Evolutionary conservation across 2,113 vertebrate genomes (phyloP).

Genomic region (Ciconia stormi): DNA sequence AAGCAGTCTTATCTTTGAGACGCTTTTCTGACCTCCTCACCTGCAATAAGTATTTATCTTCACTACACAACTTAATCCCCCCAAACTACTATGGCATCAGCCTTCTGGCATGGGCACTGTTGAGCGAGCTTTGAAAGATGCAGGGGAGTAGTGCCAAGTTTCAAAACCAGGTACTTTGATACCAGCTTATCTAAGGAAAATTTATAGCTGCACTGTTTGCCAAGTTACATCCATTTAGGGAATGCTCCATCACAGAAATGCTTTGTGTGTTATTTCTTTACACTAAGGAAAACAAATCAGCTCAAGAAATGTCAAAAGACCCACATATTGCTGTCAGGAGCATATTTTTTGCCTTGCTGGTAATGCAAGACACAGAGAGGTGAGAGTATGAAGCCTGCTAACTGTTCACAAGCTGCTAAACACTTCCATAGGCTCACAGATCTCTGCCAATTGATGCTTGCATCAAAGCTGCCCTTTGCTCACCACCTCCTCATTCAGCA

Average conservation of each 20-base stretch:
- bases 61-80: neutral
- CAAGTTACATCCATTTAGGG: neutral
- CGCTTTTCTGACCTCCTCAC: neutral
- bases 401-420: neutral
- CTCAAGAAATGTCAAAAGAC: neutral
- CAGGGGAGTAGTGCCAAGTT: neutral
- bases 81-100: neutral
- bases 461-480: conserved; percentile 43
- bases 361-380: neutral
- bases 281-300: neutral
- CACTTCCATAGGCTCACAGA: neutral
- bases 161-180: neutral
- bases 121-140: neutral
- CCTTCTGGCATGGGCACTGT: neutral
- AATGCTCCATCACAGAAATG: neutral
- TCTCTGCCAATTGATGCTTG: neutral
- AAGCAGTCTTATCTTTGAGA: conserved; percentile 2
- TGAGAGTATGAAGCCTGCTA: conserved; percentile 11
- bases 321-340: neutral
- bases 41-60: neutral
- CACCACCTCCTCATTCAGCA: conserved; percentile 13
- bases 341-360: conserved; percentile 2
- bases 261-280: neutral
- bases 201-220: neutral
- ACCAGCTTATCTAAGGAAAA: conserved; percentile 13